Evolutionary conservation across 2,113 vertebrate species (phyloP).

Genomic region (Oxyruncus cristatus): DNA sequence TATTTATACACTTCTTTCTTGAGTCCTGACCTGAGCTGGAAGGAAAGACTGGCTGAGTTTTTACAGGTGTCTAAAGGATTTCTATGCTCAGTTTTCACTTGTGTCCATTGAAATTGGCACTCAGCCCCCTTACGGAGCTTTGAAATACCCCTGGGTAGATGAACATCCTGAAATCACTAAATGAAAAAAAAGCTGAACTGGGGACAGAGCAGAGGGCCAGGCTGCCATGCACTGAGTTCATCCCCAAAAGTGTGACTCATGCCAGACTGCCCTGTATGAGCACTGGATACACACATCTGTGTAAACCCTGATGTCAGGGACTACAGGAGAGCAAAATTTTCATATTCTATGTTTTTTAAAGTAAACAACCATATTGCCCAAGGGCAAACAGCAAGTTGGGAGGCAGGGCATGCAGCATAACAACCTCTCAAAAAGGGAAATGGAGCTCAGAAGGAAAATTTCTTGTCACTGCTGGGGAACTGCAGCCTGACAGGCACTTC

Average conservation of each 20-base stretch:
- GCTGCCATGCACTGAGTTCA: not conserved
- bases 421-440: not conserved
- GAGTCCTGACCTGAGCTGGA: not conserved
- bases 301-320: not conserved
- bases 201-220: not conserved
- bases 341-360: not conserved
- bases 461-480: not conserved
- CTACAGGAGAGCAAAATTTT: not conserved
- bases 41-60: not conserved
- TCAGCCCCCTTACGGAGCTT: not conserved
- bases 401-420: not conserved
- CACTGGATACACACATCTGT: not conserved
- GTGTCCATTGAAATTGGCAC: not conserved
- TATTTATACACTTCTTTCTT: not conserved
- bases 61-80: not conserved
- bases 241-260: accelerated
- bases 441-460: not conserved
- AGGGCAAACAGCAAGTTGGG: not conserved
- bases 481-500: not conserved
- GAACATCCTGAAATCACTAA: not conserved
- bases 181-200: not conserved
- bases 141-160: not conserved
- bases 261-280: not conserved
- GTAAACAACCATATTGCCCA: not conserved
- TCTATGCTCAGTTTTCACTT: not conserved